A percentile compares a stretch with the other conserved stretches of the same genome.
These are phyloP conservation scores for Tetranychus truncatus DNA, from an alignment of 2,888 invertebrate genomes.

Conservation along the genomic window DNA sequence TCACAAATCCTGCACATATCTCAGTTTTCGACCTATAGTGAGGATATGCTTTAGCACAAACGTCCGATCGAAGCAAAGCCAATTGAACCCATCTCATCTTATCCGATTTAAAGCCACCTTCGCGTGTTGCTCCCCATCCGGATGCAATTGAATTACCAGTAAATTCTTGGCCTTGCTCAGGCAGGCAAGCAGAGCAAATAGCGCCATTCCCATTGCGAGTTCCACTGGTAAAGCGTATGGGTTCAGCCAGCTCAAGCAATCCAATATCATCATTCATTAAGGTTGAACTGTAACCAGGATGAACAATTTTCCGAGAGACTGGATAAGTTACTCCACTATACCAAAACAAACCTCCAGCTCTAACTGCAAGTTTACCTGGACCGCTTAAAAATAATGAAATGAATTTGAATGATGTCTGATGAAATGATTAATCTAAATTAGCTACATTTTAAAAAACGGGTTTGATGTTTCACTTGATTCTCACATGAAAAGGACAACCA, in stretches of 20 bases:
- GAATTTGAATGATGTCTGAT: neutral
- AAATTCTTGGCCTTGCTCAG: neutral
- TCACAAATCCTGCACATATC: conserved; percentile 25
- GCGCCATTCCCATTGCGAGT: neutral
- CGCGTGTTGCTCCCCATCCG: conserved; percentile 3
- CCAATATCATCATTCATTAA: neutral
- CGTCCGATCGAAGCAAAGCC: neutral
- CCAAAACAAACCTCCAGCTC: neutral
- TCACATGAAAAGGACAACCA: too few relatives aligned
- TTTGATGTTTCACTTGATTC: too few relatives aligned
- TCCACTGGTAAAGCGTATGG: neutral
- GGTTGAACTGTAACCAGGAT: neutral
- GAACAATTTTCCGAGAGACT: neutral
- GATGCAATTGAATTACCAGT: neutral
- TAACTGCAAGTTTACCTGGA: neutral
- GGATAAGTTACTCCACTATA: neutral
- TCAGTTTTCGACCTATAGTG: neutral
- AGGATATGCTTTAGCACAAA: neutral
- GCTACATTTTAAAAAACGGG: too few relatives aligned
- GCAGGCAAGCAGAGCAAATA: neutral
- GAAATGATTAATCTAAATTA: neutral
- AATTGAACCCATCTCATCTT: conserved; percentile 1
- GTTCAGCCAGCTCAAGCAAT: neutral
- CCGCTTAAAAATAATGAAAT: neutral
- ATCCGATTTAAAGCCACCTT: conserved; percentile 5